Conservation (phyloP, 1,140 invertebrate species). For the Lethrus apterus region DNA sequence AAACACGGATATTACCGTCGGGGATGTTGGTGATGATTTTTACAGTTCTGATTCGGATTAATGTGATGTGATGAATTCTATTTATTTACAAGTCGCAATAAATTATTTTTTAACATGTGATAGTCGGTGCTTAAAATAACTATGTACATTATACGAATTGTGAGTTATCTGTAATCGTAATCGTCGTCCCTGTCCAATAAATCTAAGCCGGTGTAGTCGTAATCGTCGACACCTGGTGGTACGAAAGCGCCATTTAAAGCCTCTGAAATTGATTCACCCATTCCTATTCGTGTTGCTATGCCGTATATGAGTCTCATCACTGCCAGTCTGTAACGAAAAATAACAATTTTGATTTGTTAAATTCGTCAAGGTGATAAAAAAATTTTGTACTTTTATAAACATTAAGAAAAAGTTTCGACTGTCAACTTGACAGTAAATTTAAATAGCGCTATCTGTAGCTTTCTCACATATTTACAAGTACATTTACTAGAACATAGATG, state of each 20-base stretch:
- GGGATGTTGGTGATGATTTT: constrained; percentile 28
- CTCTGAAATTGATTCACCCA: constrained; percentile 40
- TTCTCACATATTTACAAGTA: too few relatives aligned
- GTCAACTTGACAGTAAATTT: neutral
- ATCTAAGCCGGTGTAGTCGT: constrained; percentile 38
- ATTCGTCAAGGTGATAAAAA: neutral
- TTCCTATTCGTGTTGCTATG: constrained; percentile 39
- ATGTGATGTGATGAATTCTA: neutral
- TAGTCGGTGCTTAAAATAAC: too few relatives aligned
- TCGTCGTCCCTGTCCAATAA: constrained; percentile 25
- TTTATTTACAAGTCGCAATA: too few relatives aligned
- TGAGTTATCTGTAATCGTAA: constrained; percentile 25
- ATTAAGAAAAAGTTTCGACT: constrained; percentile 6
- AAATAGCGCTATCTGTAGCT: neutral
- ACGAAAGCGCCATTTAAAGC: constrained; percentile 42
- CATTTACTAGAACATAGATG: too few relatives aligned
- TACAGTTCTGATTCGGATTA: constrained; percentile 27
- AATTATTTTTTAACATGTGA: too few relatives aligned
- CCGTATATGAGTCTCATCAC: constrained; percentile 42
- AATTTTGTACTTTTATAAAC: constrained; percentile 1
- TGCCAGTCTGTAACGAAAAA: constrained; percentile 30
- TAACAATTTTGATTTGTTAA: neutral
- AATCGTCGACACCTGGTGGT: constrained; percentile 41
- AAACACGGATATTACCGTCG: constrained; percentile 28
- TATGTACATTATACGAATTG: too few relatives aligned